Conservation (phyloP, 1,140 invertebrate species). For the Drosophila kikkawai region DNA sequence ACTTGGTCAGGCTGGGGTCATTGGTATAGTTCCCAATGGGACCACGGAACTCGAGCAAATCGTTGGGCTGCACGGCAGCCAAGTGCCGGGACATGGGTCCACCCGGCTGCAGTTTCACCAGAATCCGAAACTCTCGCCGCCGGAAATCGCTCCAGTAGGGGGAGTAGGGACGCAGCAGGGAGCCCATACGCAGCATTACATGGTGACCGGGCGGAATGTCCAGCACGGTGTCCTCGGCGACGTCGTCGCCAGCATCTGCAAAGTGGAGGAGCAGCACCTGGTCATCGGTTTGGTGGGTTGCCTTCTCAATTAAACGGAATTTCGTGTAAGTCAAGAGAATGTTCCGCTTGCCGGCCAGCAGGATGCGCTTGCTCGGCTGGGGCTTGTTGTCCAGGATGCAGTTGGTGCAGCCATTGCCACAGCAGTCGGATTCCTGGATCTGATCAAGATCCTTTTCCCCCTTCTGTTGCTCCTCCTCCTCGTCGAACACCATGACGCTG, state of each 20-base stretch:
- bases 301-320: constrained; percentile 53
- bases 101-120: constrained; percentile 66
- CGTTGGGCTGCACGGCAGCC: constrained; percentile 19
- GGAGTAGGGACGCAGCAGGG: constrained; percentile 71
- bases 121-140: constrained; percentile 68
- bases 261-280: constrained; percentile 67
- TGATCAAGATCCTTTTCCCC: constrained; percentile 1
- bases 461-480: background rate
- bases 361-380: constrained; percentile 40
- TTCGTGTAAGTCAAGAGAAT: constrained; percentile 56
- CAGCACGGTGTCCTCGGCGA: constrained; percentile 44
- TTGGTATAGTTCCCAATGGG: constrained; percentile 70
- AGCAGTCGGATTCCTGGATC: constrained; percentile 62
- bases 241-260: background rate
- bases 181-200: constrained; percentile 67
- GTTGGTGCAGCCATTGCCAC: constrained; percentile 82
- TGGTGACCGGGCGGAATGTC: constrained; percentile 77
- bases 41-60: constrained; percentile 74
- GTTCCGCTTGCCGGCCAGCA: constrained; percentile 63
- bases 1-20: constrained; percentile 30
- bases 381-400: constrained; percentile 75
- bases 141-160: constrained; percentile 72
- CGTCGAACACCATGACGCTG: constrained; percentile 2
- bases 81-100: constrained; percentile 72
- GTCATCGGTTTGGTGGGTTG: constrained; percentile 12